Evolutionary conservation across 1,140 invertebrate species (phyloP), one percentile per base, ranked within the genome.

Genomic region (Battus philenor): DNA sequence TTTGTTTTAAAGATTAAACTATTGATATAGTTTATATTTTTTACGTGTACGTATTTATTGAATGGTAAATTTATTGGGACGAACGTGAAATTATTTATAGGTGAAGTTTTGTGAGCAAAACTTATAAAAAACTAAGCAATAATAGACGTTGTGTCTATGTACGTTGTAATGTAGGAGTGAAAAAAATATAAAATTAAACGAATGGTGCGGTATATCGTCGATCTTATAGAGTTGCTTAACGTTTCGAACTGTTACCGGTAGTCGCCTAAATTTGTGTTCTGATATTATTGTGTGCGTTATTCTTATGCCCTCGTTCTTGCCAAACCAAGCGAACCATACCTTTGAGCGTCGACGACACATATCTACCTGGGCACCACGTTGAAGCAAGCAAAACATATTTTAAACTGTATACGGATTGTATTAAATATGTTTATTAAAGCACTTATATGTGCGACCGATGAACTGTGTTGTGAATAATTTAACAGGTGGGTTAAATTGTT

Each of bases 11-110:
- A 82, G 75, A 82, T 85, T 81, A 82, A 85, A 85, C 81, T 85
- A 82, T 85, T 80, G 71, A 85, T 80, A 85, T 85, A 85, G 81
- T 85, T 85, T 85, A 85, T 85, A 85, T 85, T 85, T 85, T 85
- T 85, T 85, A 85, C 81, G 76, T 85, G 75, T 85, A 83, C 75
- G 77, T 83, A 85, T 85, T 85, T 85, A 85, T 85, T 85, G 78
- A 82, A 85, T 75, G 78, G 78, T 85, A 85, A 85, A 81, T 81
- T 85, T 85, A 85, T 85, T 76, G 78, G 78, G 76, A 76, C 74
- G 74, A 70, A 75, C 73, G 71, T 81, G 78, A 85, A 72, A 82
- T 83, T 82, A 82, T 81, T 82, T 85, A 85, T 85, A 85, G 66
- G 81, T 81, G 65, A 82, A 85, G 81, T 85, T 85, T 85, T 85